Conservation (phyloP, 2,113 vertebrate species). For the Ochotona curzoniae region DNA sequence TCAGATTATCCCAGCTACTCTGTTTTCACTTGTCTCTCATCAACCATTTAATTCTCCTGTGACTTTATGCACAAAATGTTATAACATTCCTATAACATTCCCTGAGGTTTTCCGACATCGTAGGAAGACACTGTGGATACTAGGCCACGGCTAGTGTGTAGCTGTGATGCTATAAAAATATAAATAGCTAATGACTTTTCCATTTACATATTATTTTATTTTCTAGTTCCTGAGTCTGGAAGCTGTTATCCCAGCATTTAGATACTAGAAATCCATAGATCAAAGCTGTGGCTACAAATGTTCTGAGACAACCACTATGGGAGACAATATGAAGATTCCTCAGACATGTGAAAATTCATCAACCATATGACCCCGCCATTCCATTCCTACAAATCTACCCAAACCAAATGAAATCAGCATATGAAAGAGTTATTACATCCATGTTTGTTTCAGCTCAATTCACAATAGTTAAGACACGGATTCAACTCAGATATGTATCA, state of each 20-base stretch:
- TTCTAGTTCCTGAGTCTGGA: not conserved
- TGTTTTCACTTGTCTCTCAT: not conserved
- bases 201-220: not conserved
- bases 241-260: not conserved
- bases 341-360: no score
- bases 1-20: not conserved
- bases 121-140: not conserved
- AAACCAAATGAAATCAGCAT: no score
- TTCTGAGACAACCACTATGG: not conserved
- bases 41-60: not conserved
- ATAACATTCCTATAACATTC: not conserved
- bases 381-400: no score
- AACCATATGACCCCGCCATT: no score
- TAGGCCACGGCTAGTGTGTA: not conserved
- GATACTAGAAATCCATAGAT: not conserved
- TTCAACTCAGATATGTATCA: no score
- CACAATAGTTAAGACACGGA: no score
- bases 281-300: not conserved
- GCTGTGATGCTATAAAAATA: not conserved
- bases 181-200: not conserved
- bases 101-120: not conserved
- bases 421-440: no score
- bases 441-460: no score
- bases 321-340: no score
- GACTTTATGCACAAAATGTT: not conserved